These are phyloP conservation scores for Buteo buteo DNA, from an alignment of 2,113 vertebrate genomes.

Conservation along the genomic window DNA sequence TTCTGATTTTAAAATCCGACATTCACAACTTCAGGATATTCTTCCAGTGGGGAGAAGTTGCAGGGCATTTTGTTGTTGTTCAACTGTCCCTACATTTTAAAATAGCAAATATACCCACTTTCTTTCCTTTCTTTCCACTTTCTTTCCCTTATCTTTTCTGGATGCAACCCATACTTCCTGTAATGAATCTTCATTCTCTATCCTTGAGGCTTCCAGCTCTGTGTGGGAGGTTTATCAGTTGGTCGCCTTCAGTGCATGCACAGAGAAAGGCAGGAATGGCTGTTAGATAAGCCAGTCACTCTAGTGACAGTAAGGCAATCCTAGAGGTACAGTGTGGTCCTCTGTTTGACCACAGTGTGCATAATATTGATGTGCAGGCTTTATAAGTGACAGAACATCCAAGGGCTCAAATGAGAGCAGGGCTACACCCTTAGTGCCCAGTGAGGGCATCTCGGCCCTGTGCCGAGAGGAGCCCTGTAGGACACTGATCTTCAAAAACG, in stretches of 20 bases:
- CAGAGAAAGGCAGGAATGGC: background rate
- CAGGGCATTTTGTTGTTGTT: background rate
- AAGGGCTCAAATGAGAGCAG: background rate
- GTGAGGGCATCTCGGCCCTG: fast-evolving
- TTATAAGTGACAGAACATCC: background rate
- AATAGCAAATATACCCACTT: background rate
- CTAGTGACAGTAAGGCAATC: background rate
- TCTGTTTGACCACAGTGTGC: background rate
- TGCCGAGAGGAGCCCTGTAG: background rate
- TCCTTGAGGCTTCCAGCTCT: background rate
- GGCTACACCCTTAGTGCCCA: background rate
- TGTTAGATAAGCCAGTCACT: background rate
- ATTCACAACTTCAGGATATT: background rate
- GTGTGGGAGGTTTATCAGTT: background rate
- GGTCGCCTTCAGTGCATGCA: background rate
- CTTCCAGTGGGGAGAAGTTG: background rate
- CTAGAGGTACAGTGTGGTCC: background rate
- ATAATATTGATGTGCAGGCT: background rate
- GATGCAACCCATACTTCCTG: background rate
- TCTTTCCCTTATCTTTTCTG: background rate
- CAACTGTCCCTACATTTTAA: background rate
- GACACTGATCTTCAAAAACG: background rate
- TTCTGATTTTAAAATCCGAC: background rate
- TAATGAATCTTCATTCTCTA: background rate
- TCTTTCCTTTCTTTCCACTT: background rate